Evolutionary conservation across 2,888 invertebrate species (phyloP), one percentile per base, ranked within the genome.

Genomic region (Netelia melanura): DNA sequence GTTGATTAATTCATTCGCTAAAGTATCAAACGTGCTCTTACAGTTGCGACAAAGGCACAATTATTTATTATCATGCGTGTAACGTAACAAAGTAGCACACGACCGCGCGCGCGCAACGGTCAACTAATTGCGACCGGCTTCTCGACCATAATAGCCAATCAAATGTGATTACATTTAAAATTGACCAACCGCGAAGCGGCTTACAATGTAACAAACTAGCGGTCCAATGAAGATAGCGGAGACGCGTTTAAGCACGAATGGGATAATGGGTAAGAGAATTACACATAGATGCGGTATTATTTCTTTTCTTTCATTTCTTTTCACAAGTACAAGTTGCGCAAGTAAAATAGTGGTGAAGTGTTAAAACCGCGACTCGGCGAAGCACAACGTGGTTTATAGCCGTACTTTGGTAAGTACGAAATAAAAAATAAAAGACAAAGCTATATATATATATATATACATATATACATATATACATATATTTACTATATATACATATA

Each of bases 1-100:
- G 43, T 72, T 44, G 58, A 72, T 72, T 72, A 72, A 72, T 72
- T 72, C 44, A 72, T 72, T 61, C 25, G n/a, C 61, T 30, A 52
- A 25, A 44, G 9, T 43, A 72, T 8, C 0, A 61, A 5, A 61
- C 43, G 61, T 68, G 44, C 21, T 61, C 23, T 30, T 3, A 48
- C 14, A 3, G 14, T 14, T 14, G 10, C 48, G 10, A 11, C 48
- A 48, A 10, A 14, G 11, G 48, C 48, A 14, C 14, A 48, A 14
- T 14, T 14, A 14, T 48, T 48, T 3, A 2, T 14, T 14, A 48
- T 48, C 11, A 48, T 6, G 14, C 2, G 11, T 14, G 48, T 14
- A 10, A 14, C 48, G 14, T 48, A 10, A 48, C 48, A 14, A 14
- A 48, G 48, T 14, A 48, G 11, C 14, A 14, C 10, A 14, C 48